Conservation (phyloP, 2,113 vertebrate species). For the Arenaria interpres region DNA sequence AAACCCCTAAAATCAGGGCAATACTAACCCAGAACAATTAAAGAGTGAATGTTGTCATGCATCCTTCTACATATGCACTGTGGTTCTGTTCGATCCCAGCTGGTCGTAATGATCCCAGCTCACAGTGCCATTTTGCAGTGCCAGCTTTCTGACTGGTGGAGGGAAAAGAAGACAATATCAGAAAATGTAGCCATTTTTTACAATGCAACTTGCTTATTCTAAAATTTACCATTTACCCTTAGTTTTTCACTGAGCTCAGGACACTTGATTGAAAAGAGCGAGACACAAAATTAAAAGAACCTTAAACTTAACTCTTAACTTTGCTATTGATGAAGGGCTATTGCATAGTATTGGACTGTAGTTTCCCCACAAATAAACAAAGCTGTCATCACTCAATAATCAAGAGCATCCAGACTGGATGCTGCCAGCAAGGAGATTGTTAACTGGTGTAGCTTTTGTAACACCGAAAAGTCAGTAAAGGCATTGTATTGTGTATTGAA, state of each 20-base stretch:
- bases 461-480: neutral
- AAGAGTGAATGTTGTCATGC: neutral
- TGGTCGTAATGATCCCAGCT: neutral
- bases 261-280: neutral
- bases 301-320: neutral
- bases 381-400: neutral
- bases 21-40: neutral
- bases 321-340: neutral
- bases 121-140: neutral
- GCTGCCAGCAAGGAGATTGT: neutral
- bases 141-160: neutral
- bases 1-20: neutral
- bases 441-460: neutral
- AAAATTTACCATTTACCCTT: neutral
- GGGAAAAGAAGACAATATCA: neutral
- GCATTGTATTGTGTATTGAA: neutral
- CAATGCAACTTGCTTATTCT: neutral
- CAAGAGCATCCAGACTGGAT: neutral
- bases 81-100: neutral
- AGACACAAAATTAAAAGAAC: neutral
- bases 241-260: neutral
- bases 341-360: neutral
- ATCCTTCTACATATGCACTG: neutral
- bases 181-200: neutral
- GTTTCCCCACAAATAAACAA: neutral